phyloP scores from a whole-genome alignment of 2,797 vertebrate genomes.

The Anas capensis region DNA sequence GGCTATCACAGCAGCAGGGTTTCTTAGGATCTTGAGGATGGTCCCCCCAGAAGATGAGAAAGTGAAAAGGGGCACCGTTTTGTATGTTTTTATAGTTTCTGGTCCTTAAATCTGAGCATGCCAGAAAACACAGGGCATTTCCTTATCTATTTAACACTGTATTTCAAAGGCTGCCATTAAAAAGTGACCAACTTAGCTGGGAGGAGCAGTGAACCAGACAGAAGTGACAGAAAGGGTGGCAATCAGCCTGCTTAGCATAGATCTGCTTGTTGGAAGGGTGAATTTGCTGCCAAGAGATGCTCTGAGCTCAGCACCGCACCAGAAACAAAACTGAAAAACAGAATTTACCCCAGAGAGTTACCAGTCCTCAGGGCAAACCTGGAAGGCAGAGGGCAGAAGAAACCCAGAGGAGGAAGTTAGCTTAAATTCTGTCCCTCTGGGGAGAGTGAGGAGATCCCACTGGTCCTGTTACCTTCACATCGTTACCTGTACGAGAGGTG shows the following conservation, averaged over 20 bases:
- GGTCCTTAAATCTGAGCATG: neutral
- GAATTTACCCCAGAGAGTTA: neutral
- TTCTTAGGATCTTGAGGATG: neutral
- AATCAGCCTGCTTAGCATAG: neutral
- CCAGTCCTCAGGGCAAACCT: neutral
- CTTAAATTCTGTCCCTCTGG: neutral
- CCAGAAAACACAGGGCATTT: neutral
- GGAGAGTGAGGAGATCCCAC: neutral
- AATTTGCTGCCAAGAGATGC: neutral
- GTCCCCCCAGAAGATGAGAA: neutral
- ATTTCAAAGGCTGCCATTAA: neutral
- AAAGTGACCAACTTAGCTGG: neutral
- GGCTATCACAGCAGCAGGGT: neutral
- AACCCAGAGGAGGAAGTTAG: neutral
- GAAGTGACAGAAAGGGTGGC: neutral
- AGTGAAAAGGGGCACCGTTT: neutral
- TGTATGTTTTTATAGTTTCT: neutral
- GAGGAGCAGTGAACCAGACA: neutral
- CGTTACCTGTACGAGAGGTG: neutral
- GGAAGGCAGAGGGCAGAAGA: neutral
- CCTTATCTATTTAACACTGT: neutral
- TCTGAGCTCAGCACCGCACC: fast-evolving
- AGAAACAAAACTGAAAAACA: neutral
- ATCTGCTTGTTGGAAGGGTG: neutral
- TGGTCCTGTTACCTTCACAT: neutral